A percentile compares a stretch with the other conserved stretches of the same genome.
These are phyloP conservation scores for Diabrotica virgifera DNA, from an alignment of 1,140 invertebrate genomes.

Conservation along the genomic window DNA sequence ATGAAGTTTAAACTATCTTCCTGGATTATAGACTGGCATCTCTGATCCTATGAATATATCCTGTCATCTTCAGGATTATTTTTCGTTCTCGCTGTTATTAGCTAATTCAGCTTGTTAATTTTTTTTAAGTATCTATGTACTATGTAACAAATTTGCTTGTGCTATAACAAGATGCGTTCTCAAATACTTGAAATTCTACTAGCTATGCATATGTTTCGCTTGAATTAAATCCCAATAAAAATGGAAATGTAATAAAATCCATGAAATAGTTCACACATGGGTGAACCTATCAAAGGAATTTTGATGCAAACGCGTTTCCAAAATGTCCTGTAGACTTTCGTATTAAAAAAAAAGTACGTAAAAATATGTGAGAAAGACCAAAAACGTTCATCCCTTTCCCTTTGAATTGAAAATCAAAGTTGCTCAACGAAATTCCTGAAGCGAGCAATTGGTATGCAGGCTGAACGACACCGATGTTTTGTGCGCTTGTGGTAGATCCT, in stretches of 20 bases:
- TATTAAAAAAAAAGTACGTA: no score
- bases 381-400: neutral
- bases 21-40: no score
- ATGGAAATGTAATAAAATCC: slow-evolving; percentile 3
- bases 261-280: neutral
- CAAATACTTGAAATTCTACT: no score
- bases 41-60: no score
- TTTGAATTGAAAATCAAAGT: neutral
- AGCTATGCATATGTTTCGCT: neutral
- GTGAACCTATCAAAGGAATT: neutral
- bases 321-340: neutral
- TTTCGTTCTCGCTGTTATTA: no score
- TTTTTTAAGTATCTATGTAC: no score
- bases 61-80: no score
- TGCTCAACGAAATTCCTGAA: neutral
- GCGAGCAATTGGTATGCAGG: neutral
- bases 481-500: neutral
- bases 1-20: no score
- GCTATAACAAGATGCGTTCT: no score
- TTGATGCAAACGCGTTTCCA: neutral
- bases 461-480: neutral
- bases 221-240: slow-evolving; percentile 1
- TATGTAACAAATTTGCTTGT: no score
- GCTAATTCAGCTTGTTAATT: no score
- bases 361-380: neutral